These are phyloP conservation scores for Sebastes taczanowskii DNA, from an alignment of 2,797 vertebrate species.

Conservation along the genomic window DNA sequence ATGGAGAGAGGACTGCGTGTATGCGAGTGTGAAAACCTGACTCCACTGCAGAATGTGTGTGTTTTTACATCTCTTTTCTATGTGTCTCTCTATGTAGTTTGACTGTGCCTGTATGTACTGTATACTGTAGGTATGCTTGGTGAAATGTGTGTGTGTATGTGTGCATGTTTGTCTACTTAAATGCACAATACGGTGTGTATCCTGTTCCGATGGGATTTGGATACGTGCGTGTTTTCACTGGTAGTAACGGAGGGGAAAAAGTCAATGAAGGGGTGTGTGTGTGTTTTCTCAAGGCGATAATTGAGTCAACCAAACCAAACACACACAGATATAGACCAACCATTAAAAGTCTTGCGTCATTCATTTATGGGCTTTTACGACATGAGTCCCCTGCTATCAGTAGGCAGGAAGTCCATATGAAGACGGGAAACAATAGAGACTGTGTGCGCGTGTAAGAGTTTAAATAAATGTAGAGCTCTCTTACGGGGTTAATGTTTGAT, in stretches of 20 bases:
- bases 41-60: background rate
- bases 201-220: background rate
- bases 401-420: background rate
- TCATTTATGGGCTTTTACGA: conserved; percentile 7
- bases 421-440: conserved; percentile 16
- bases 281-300: conserved; percentile 33
- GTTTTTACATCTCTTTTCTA: background rate
- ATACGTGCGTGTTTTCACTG: background rate
- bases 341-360: background rate
- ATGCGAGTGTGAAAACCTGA: background rate
- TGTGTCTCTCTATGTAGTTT: background rate
- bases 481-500: conserved; percentile 16
- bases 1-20: conserved; percentile 25
- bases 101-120: background rate
- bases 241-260: background rate
- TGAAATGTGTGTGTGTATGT: background rate
- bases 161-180: background rate
- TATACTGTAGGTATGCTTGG: background rate
- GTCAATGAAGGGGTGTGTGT: background rate
- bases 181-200: background rate
- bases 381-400: background rate
- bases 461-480: background rate
- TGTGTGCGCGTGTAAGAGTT: conserved; percentile 3
- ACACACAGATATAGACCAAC: background rate
- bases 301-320: conserved; percentile 3